phyloP scores from a whole-genome alignment of 1,140 invertebrate genomes.

The Drosophila nikananu region DNA sequence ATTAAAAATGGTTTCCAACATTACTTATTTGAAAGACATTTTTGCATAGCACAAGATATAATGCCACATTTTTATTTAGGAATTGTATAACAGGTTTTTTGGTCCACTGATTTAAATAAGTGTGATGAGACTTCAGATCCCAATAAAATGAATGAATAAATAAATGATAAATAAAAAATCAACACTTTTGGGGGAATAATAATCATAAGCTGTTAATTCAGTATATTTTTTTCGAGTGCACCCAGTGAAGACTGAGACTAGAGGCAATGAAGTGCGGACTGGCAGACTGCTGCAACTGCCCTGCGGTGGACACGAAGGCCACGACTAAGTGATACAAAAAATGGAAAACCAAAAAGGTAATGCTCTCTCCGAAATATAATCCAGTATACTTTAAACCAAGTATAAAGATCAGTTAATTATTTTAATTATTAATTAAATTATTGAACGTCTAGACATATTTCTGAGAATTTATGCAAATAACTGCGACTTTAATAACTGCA shows the following conservation, averaged over 20 bases:
- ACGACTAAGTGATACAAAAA: constrained; percentile 30
- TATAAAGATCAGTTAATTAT: neutral
- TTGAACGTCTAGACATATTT: no score
- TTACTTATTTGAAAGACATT: neutral
- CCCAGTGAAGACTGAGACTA: constrained; percentile 10
- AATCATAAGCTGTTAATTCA: neutral
- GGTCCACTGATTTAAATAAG: neutral
- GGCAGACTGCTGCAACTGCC: constrained; percentile 51
- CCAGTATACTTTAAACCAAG: no score
- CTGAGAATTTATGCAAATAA: no score
- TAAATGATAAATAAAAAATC: no score
- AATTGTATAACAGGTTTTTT: neutral
- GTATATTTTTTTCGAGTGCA: neutral
- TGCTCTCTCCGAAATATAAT: neutral
- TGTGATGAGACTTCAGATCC: neutral
- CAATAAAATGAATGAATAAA: neutral
- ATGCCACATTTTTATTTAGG: neutral
- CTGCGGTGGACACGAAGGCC: constrained; percentile 63
- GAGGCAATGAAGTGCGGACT: constrained; percentile 22
- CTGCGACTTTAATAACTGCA: no score
- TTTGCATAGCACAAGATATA: neutral
- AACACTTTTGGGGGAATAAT: neutral
- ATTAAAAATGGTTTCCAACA: neutral
- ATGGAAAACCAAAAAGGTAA: neutral
- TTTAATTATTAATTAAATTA: no score